phyloP scores from a whole-genome alignment of 2,888 invertebrate genomes.

The Latrodectus elegans region DNA sequence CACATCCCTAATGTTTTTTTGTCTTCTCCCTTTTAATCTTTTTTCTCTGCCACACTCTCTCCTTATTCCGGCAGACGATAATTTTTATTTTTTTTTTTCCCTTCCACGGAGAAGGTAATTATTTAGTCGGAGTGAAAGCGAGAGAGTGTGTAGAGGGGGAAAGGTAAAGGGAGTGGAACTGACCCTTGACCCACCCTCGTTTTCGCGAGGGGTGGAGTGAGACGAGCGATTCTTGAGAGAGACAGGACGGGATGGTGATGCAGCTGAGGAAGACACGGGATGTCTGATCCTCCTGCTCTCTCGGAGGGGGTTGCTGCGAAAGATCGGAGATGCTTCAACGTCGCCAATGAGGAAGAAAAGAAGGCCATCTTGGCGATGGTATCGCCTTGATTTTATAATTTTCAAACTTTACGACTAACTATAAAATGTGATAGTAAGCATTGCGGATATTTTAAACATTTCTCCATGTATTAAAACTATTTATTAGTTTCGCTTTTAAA shows the following conservation, averaged over 20 bases:
- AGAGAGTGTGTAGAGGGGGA: not conserved
- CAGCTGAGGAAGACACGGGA: slow-evolving; percentile 58
- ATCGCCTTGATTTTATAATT: not conserved
- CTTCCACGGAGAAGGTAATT: slow-evolving; percentile 11
- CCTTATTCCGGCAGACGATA: slow-evolving; percentile 6
- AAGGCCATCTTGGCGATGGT: not conserved
- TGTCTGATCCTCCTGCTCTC: slow-evolving; percentile 49
- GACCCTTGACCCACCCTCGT: slow-evolving; percentile 46
- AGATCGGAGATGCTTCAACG: slow-evolving; percentile 19
- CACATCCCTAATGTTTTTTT: slow-evolving; percentile 17
- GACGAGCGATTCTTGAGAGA: slow-evolving; percentile 11
- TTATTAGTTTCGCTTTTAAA: too few relatives aligned
- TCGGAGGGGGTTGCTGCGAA: slow-evolving; percentile 12
- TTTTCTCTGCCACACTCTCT: slow-evolving; percentile 3
- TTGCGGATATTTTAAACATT: too few relatives aligned
- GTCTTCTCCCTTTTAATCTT: not conserved
- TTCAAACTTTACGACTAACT: not conserved
- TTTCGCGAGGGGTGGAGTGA: slow-evolving; percentile 15
- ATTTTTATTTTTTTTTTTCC: not conserved
- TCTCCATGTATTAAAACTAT: too few relatives aligned
- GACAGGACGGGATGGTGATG: slow-evolving; percentile 42
- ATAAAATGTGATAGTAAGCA: too few relatives aligned
- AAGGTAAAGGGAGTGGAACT: not conserved
- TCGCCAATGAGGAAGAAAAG: slow-evolving; percentile 24
- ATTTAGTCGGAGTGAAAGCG: not conserved